Evolutionary conservation across 2,888 invertebrate genomes (phyloP).

Genomic region (Tiliacea aurago): DNA sequence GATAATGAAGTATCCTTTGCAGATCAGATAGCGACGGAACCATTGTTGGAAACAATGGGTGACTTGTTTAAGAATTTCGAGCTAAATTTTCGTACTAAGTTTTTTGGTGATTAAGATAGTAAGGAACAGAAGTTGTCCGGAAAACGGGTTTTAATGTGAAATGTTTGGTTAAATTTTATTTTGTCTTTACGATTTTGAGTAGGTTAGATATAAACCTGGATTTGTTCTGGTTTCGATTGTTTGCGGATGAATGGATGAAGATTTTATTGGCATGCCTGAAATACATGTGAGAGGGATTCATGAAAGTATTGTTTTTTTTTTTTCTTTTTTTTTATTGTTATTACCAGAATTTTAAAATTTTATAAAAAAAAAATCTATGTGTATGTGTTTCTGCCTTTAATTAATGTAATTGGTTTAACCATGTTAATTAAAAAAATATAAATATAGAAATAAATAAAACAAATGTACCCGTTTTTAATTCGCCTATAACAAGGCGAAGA

Average conservation of each 20-base stretch:
- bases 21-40: constrained; percentile 67
- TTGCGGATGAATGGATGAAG: too few relatives aligned
- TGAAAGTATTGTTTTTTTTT: too few relatives aligned
- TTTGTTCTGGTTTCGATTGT: too few relatives aligned
- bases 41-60: constrained; percentile 69
- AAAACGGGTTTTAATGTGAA: constrained; percentile 37
- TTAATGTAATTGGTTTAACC: too few relatives aligned
- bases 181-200: not conserved
- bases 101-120: constrained; percentile 66
- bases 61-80: constrained; percentile 67
- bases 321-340: too few relatives aligned
- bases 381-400: too few relatives aligned
- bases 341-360: too few relatives aligned
- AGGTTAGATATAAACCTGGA: not conserved
- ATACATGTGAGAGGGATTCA: too few relatives aligned
- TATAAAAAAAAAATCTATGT: too few relatives aligned
- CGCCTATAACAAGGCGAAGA: not conserved
- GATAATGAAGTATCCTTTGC: constrained; percentile 71
- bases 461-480: not conserved
- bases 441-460: too few relatives aligned
- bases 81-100: constrained; percentile 61
- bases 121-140: constrained; percentile 41
- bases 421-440: too few relatives aligned
- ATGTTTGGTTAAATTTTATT: constrained; percentile 28
- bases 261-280: too few relatives aligned